A percentile compares a stretch with the other conserved stretches of the same genome.
Evolutionary conservation across 2,113 vertebrate species (phyloP).

Genomic region (Triplophysa dalaica): DNA sequence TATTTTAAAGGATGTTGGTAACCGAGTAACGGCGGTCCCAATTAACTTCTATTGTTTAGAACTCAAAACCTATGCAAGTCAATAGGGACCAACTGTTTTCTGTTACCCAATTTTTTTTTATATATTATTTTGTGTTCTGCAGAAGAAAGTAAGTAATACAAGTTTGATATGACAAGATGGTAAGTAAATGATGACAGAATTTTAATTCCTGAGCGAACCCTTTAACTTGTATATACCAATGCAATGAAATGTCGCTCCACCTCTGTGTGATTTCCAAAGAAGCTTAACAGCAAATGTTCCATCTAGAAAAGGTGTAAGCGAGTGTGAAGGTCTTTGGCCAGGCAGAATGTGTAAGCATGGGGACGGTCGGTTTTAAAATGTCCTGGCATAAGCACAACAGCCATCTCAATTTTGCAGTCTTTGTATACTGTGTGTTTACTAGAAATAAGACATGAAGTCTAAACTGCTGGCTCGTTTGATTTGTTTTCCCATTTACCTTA

Average conservation of each 20-base stretch:
- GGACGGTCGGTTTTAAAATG: constrained; percentile 26
- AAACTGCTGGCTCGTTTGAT: constrained; percentile 4
- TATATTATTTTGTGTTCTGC: too few species aligned
- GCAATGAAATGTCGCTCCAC: constrained; percentile 9
- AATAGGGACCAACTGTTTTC: too few species aligned
- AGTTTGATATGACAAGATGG: too few species aligned
- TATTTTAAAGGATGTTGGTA: too few species aligned
- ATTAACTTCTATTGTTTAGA: too few species aligned
- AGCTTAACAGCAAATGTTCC: constrained; percentile 34
- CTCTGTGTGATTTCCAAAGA: constrained; percentile 14
- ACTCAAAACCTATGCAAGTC: too few species aligned
- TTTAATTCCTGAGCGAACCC: too few species aligned
- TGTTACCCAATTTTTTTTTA: too few species aligned
- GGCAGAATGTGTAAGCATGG: constrained; percentile 19
- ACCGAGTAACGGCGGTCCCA: too few species aligned
- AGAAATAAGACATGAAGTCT: constrained; percentile 25
- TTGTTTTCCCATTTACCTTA: background rate
- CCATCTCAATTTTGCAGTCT: constrained; percentile 24
- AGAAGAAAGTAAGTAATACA: too few species aligned
- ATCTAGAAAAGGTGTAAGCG: constrained; percentile 3
- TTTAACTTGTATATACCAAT: background rate
- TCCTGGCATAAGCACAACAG: constrained; percentile 35
- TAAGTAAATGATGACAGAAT: too few species aligned
- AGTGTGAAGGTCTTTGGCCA: constrained; percentile 16
- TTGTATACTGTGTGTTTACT: constrained; percentile 36